Conservation (phyloP, 2,113 vertebrate genomes). For the Pelvicachromis taeniatus region DNA sequence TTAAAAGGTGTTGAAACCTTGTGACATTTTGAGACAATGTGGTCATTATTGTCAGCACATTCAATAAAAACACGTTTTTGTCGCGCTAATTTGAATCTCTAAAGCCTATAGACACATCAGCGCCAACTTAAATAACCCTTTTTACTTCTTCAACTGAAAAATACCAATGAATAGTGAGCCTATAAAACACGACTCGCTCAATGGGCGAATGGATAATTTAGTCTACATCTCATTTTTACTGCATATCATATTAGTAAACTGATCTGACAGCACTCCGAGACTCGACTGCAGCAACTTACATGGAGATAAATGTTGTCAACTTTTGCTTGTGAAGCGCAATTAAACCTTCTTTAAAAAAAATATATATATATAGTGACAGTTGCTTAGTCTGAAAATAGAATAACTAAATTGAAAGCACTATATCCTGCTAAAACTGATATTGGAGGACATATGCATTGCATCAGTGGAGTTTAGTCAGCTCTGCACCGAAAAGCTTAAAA, state of each 20-base stretch:
- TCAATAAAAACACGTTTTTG: background rate
- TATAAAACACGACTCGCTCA: background rate
- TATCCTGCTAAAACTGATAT: background rate
- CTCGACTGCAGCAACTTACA: background rate
- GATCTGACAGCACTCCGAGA: background rate
- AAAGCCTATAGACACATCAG: background rate
- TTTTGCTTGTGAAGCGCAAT: background rate
- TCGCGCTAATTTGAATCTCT: background rate
- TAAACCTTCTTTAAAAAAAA: background rate
- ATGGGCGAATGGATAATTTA: background rate
- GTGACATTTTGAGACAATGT: background rate
- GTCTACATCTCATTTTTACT: background rate
- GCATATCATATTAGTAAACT: background rate
- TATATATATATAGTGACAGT: background rate
- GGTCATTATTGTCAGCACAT: background rate
- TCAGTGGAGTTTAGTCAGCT: background rate
- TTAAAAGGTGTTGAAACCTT: background rate
- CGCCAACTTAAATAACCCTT: background rate
- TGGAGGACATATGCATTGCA: background rate
- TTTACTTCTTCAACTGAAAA: background rate
- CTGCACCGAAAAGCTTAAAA: constrained; percentile 14
- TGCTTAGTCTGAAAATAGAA: background rate
- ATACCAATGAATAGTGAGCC: background rate
- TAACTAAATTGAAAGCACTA: background rate
- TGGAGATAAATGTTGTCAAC: background rate